These are phyloP conservation scores for Melanotaenia boesemani DNA, from an alignment of 2,797 vertebrate species.

Conservation along the genomic window DNA sequence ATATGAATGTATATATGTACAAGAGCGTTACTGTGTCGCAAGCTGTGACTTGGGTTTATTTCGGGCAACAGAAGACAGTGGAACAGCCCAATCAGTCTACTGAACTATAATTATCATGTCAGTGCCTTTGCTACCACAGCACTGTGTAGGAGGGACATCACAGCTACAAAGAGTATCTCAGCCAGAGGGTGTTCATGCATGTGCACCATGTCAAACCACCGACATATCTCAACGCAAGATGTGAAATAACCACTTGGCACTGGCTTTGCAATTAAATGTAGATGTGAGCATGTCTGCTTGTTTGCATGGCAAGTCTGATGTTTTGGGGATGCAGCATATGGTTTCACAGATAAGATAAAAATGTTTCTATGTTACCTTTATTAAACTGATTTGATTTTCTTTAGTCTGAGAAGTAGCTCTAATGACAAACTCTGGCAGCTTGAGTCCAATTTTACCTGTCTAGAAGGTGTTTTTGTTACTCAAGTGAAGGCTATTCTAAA, in stretches of 20 bases:
- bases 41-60: slow-evolving; percentile 72
- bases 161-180: slow-evolving; percentile 46
- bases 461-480: background rate
- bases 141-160: slow-evolving; percentile 67
- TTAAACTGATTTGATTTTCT: background rate
- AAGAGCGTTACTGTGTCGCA: slow-evolving; percentile 40
- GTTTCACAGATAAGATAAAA: slow-evolving; percentile 20
- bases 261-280: slow-evolving; percentile 24
- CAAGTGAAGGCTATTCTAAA: background rate
- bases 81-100: slow-evolving; percentile 72
- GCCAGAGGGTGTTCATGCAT: slow-evolving; percentile 45
- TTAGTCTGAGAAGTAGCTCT: background rate
- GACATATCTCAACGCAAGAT: slow-evolving; percentile 16
- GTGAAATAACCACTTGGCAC: slow-evolving; percentile 23
- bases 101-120: slow-evolving; percentile 83
- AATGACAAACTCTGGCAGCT: background rate
- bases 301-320: slow-evolving; percentile 12
- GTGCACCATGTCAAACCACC: slow-evolving; percentile 47
- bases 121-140: slow-evolving; percentile 62
- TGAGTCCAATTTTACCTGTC: background rate
- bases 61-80: slow-evolving; percentile 66
- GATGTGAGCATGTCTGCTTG: slow-evolving; percentile 14
- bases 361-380: background rate
- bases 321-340: slow-evolving; percentile 12
- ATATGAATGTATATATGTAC: background rate